Base-by-base conservation (phyloP, 2,113 vertebrate species). In the Panthera leo region DNA sequence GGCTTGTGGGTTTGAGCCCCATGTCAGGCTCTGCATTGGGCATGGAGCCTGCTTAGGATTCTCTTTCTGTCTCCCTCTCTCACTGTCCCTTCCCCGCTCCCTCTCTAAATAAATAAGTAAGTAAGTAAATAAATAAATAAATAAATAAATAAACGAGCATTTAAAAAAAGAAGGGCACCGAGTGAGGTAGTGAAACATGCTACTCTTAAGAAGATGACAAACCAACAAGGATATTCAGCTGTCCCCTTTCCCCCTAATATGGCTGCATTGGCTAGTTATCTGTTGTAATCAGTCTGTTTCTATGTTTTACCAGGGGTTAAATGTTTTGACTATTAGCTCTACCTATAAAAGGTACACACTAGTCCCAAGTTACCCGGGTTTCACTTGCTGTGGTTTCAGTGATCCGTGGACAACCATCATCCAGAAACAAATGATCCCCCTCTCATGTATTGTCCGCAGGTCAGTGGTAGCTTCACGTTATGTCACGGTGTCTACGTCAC, bases 401-500 rank as follows among this genome's bases (percentile, higher is more conserved):
- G n/a, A 79, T 6, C 31, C 5, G 1, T 13, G 76, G 48, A 3
- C 18, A n/a, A 34, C 31, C 48, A 34, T n/a, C 4, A 1, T 12
- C 45, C 9, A 34, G 76, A 79, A 79, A 9, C 45, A 34, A 51
- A 51, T 34, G 76, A 79, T 34, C 76, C 34, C 48, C 31, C 29
- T 63, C 61, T 67, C 12, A 67, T 15, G 13, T 67, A 31, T 34
- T 67, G 5, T 78, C 76, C 12, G 10, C 14, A 45, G 25, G 18
- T 79, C 76, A 12, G 10, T 5, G 51, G 76, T 21, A 21, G 76
- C 76, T 16, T n/a, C 21, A 53, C 0, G 0, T 16, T 51, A 53
- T 0, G 0, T 79, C 31, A 48, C 42, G 1, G 1, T 53, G 76
- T 19, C 76, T 29, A 34, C 0, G 0, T 34, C 29, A n/a, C 51